Base-by-base conservation (phyloP, 2,888 invertebrate genomes). In the Cheilosia scutellata region DNA sequence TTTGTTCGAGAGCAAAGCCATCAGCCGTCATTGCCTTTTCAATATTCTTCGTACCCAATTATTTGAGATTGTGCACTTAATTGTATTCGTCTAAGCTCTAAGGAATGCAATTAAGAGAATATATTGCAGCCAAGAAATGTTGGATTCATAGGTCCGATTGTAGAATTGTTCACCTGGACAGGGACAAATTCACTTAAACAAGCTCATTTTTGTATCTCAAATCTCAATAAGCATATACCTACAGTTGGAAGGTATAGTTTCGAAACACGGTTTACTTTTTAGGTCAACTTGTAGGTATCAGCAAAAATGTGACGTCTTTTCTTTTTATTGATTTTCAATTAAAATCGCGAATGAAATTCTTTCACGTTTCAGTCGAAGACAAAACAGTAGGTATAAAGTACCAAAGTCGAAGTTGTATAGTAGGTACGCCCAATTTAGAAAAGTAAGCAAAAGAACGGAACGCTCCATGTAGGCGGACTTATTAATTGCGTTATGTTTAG, bases 251-350 rank as follows among this genome's bases (percentile, higher is more conserved):
- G 47, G 16, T 42, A n/a, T n/a, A 20, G 16, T 44, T 42, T 29
- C 27, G 42, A 42, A 9, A 27, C n/a, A 42, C n/a, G 4, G 20
- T 47, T 33, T 49, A 53, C 37, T 29, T 40, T 66, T 53, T 40
- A 40, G 66, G 66, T 66, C 66, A 40, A 66, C 13, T 27, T 42
- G 13, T 9, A 37, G 6, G 7, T 33, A 33, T 33, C 33, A 33
- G 33, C 33, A 37, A 37, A 37, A 37, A 3, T 37, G 37, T 37
- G 11, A 37, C 33, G 37, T 37, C 4, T 33, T 33, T 33, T 57
- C 11, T 7, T 33, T 37, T 66, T 77, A 70, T 55, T 70, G 62
- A 77, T 77, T 77, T 60, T 60, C 9, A 58, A 58, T 29, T 37
- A 51, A 49, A n/a, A 40, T 27, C 2, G 33, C 55, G 27, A 29